Evolutionary conservation across 2,888 invertebrate species (phyloP), one percentile per base, ranked within the genome.

Genomic region (Nephrotoma guestfalica): DNA sequence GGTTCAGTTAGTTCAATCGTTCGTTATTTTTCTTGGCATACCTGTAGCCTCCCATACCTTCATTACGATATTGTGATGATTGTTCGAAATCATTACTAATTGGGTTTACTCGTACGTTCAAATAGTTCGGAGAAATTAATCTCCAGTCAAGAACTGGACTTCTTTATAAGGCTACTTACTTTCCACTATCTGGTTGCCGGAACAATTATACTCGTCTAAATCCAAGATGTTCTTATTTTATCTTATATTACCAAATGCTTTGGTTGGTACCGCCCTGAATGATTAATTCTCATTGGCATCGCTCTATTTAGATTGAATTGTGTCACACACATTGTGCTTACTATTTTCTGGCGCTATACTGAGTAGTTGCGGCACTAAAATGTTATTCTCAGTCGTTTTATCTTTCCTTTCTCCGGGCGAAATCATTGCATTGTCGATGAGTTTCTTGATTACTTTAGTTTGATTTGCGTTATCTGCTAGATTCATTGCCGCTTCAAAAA

Each of bases 351-450:
- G 83, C 15, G 83, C n/a, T n/a, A n/a, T 85, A 9, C 47, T 51
- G 41, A 86, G 85, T 43, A 88, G 87, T 83, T 88, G 88, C 15
- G 88, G 40, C n/a, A 88, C 43, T 41, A 86, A 86, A 11, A 88
- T 86, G 86, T 87, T 89, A 47, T 88, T 87, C 90, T 90, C 87
- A 88, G 90, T 87, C 45, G 87, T 41, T 85, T 87, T 84, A 15
- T n/a, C n/a, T n/a, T n/a, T 88, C 30, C 83, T 89, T 89, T 83
- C 89, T 88, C 86, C 89, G 89, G 0, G 88, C 88, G 4, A 88
- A 86, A 18, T 89, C 89, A 87, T 88, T 89, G 71, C 88, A 88
- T 6, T 88, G 88, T n/a, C 88, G 89, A 86, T 88, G 88, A 30
- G 86, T 9, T 88, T 87, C 41, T 88, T 87, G n/a, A 88, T 87